phyloP scores from a whole-genome alignment of 2,797 vertebrate genomes.

The Lophotriccus pileatus region DNA sequence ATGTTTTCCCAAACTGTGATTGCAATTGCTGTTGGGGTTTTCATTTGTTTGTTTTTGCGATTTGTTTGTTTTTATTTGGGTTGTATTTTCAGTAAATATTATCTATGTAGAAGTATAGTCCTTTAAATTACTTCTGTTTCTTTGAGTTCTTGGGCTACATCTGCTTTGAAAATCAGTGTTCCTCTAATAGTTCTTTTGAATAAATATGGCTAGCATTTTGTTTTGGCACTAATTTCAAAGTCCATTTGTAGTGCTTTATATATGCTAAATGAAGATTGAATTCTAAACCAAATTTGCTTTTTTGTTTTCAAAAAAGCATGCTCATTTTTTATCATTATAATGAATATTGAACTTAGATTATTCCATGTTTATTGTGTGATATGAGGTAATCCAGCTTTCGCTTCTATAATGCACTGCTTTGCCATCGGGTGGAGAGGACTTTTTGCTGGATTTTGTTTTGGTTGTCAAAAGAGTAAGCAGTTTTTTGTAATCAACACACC shows the following conservation, averaged over 20 bases:
- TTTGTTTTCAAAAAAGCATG: not conserved
- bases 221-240: not conserved
- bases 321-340: not conserved
- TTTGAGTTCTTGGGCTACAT: not conserved
- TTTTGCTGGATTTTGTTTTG: not conserved
- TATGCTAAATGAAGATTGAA: not conserved
- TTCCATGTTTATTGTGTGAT: not conserved
- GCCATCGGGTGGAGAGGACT: not conserved
- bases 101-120: not conserved
- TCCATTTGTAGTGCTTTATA: not conserved
- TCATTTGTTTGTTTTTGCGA: not conserved
- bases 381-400: not conserved
- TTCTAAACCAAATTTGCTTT: not conserved
- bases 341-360: not conserved
- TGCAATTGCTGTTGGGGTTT: not conserved
- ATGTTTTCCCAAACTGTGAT: not conserved
- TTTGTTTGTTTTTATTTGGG: not conserved
- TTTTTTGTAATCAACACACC: not conserved
- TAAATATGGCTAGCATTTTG: not conserved
- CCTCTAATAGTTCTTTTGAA: not conserved
- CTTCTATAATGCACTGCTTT: not conserved
- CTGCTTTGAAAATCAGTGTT: not conserved
- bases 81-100: not conserved
- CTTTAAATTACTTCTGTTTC: not conserved
- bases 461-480: not conserved